phyloP scores from a whole-genome alignment of 2,888 invertebrate species.

The Nymphalis urticae region DNA sequence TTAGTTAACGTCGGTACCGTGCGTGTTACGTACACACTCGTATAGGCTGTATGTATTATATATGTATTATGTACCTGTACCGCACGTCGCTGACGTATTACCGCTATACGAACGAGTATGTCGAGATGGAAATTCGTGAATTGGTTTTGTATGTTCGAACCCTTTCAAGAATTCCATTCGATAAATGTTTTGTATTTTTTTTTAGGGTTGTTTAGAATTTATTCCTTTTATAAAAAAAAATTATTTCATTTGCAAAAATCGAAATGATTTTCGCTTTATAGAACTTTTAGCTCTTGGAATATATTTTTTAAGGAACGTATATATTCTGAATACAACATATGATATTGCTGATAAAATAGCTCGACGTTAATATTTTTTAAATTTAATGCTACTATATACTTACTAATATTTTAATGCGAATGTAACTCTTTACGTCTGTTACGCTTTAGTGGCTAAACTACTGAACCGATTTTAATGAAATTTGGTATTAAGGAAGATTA shows the following conservation, averaged over 20 bases:
- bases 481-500: too few species aligned
- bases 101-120: background rate
- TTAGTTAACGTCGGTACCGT: slow-evolving; percentile 5
- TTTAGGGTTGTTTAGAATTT: background rate
- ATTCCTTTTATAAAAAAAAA: slow-evolving; percentile 8
- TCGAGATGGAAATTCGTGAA: slow-evolving; percentile 6
- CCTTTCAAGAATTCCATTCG: slow-evolving; percentile 8
- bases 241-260: background rate
- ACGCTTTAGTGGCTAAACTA: too few species aligned
- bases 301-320: background rate
- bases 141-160: slow-evolving; percentile 12
- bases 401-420: too few species aligned
- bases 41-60: background rate
- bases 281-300: background rate
- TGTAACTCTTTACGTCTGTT: too few species aligned
- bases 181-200: background rate
- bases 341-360: too few species aligned
- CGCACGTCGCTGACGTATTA: background rate
- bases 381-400: too few species aligned
- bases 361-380: too few species aligned
- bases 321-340: too few species aligned
- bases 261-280: background rate
- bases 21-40: background rate
- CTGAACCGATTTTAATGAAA: too few species aligned
- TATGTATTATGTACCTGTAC: background rate